Evolutionary conservation across 2,888 invertebrate species (phyloP).

Genomic region (Spicauda simplicius): DNA sequence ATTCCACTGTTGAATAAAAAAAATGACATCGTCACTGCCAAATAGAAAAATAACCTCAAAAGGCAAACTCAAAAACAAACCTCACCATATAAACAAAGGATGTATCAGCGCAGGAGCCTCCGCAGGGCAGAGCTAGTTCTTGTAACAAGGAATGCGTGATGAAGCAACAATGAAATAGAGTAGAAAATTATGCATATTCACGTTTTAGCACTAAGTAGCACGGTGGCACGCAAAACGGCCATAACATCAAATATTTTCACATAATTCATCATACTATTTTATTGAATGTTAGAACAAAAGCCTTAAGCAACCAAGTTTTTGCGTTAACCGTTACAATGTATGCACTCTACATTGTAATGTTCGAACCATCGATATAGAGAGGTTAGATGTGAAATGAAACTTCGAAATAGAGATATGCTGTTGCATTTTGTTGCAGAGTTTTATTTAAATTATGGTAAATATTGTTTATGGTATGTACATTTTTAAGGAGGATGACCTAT

Average conservation of each 20-base stretch:
- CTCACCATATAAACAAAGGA: no score
- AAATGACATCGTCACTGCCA: no score
- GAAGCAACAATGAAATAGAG: background rate
- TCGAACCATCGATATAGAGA: background rate
- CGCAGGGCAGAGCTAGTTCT: background rate
- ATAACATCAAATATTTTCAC: conserved; percentile 24
- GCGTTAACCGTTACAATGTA: background rate
- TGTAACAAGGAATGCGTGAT: background rate
- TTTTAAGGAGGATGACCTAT: no score
- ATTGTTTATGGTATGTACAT: no score
- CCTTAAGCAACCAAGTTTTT: conserved; percentile 4
- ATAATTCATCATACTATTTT: conserved; percentile 28
- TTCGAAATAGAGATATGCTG: no score
- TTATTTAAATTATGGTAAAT: no score
- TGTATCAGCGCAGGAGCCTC: background rate
- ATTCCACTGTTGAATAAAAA: no score
- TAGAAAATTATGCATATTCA: conserved; percentile 20
- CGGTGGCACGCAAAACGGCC: conserved; percentile 11
- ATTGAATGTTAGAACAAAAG: conserved; percentile 26
- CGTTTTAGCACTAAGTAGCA: conserved; percentile 11
- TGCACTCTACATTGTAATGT: conserved; percentile 1
- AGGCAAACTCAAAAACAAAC: no score
- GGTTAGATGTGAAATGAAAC: background rate
- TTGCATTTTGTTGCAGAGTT: no score
- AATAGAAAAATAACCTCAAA: no score